Conservation (phyloP, 2,888 invertebrate species). For the Drosophila affinis region DNA sequence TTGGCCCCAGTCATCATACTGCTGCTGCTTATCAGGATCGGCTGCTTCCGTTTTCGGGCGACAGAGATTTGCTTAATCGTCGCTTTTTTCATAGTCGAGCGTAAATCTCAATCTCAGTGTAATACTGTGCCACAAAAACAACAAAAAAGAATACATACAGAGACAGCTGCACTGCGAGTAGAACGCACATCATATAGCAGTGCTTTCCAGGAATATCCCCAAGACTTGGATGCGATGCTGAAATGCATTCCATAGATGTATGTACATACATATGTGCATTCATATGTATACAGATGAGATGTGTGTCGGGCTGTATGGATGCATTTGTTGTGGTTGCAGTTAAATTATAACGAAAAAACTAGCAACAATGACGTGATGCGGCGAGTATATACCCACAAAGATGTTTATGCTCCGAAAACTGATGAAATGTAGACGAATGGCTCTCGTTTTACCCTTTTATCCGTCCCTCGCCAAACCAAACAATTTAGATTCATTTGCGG, state of each 20-base stretch:
- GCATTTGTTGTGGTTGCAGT: constrained; percentile 49
- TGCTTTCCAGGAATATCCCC: constrained; percentile 62
- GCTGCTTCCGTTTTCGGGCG: constrained; percentile 64
- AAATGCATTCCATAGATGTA: constrained; percentile 27
- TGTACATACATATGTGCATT: not conserved
- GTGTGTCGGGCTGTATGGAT: not conserved
- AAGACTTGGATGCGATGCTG: constrained; percentile 60
- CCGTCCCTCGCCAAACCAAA: not conserved
- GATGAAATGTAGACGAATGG: constrained; percentile 12
- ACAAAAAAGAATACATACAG: constrained; percentile 5
- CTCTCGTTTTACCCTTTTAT: not conserved
- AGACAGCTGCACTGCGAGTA: not conserved
- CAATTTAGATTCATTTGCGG: constrained; percentile 50
- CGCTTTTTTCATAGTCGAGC: constrained; percentile 19
- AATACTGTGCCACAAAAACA: constrained; percentile 19
- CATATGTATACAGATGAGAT: not conserved
- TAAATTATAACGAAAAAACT: constrained; percentile 66
- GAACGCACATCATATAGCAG: constrained; percentile 8
- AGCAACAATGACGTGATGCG: constrained; percentile 72
- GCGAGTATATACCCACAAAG: constrained; percentile 41
- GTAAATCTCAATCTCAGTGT: constrained; percentile 11
- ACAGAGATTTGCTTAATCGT: constrained; percentile 65
- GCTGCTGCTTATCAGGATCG: constrained; percentile 57
- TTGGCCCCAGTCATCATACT: constrained; percentile 33
- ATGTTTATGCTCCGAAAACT: constrained; percentile 38